Evolutionary conservation across 2,113 vertebrate species (phyloP).

Genomic region (Fukomys damarensis): DNA sequence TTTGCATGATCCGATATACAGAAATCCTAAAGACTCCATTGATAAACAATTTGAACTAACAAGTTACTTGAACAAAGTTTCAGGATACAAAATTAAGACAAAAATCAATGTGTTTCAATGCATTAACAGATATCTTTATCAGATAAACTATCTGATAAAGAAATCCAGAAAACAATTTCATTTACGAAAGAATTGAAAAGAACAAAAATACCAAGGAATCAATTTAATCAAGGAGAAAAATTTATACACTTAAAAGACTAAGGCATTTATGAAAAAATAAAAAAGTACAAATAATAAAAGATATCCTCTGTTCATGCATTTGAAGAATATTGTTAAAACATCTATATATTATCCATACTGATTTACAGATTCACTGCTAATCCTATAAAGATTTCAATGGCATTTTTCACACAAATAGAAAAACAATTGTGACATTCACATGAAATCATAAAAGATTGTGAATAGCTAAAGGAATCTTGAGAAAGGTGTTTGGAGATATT

Average conservation of each 20-base stretch:
- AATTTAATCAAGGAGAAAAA: not conserved
- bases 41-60: not conserved
- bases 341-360: not conserved
- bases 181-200: not conserved
- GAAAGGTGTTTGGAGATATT: not conserved
- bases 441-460: not conserved
- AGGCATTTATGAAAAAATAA: not conserved
- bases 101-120: not conserved
- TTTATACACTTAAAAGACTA: not conserved
- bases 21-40: not conserved
- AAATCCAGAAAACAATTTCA: not conserved
- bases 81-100: not conserved
- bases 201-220: not conserved
- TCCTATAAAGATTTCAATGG: not conserved
- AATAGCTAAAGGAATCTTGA: not conserved
- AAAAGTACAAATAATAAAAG: not conserved
- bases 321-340: not conserved
- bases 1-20: not conserved
- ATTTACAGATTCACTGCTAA: not conserved
- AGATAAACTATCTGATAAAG: not conserved
- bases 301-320: not conserved
- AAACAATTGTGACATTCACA: not conserved
- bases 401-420: not conserved
- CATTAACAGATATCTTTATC: no score
- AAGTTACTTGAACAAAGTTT: not conserved